Evolutionary conservation across 2,113 vertebrate genomes (phyloP).

Genomic region (Pelobates fuscus): DNA sequence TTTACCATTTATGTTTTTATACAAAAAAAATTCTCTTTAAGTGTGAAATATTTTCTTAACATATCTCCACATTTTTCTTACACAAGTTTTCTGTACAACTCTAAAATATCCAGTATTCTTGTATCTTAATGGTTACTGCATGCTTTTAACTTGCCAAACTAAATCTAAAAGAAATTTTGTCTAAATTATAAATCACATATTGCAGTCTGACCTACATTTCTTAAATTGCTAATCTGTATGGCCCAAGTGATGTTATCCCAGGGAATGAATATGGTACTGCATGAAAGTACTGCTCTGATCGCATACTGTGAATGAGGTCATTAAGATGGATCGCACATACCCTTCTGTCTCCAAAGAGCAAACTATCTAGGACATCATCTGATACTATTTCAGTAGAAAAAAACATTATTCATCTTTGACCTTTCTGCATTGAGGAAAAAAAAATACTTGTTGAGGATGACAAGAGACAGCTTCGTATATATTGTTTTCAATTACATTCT

Average conservation of each 20-base stretch:
- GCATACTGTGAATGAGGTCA: slow-evolving; percentile 66
- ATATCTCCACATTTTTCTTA: too few species aligned
- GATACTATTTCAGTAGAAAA: slow-evolving; percentile 64
- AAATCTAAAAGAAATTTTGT: slow-evolving; percentile 15
- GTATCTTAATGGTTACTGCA: too few species aligned
- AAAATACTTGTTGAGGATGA: neutral
- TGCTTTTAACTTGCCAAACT: neutral
- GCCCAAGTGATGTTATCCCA: slow-evolving; percentile 47
- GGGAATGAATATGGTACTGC: slow-evolving; percentile 55
- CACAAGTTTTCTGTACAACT: too few species aligned
- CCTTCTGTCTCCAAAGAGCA: slow-evolving; percentile 59
- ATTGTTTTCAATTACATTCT: too few species aligned
- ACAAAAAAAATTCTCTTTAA: too few species aligned
- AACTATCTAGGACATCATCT: slow-evolving; percentile 65
- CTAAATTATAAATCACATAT: slow-evolving; percentile 20
- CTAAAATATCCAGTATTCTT: too few species aligned
- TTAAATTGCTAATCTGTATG: slow-evolving; percentile 56
- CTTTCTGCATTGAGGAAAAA: slow-evolving; percentile 53
- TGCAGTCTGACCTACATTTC: slow-evolving; percentile 60
- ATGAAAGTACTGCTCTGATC: slow-evolving; percentile 39
- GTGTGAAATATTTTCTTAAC: too few species aligned
- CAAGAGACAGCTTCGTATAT: neutral
- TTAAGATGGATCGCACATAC: slow-evolving; percentile 53
- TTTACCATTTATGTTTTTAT: too few species aligned
- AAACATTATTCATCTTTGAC: slow-evolving; percentile 60